Evolutionary conservation across 2,888 invertebrate genomes (phyloP).

Genomic region (Netelia melanura): DNA sequence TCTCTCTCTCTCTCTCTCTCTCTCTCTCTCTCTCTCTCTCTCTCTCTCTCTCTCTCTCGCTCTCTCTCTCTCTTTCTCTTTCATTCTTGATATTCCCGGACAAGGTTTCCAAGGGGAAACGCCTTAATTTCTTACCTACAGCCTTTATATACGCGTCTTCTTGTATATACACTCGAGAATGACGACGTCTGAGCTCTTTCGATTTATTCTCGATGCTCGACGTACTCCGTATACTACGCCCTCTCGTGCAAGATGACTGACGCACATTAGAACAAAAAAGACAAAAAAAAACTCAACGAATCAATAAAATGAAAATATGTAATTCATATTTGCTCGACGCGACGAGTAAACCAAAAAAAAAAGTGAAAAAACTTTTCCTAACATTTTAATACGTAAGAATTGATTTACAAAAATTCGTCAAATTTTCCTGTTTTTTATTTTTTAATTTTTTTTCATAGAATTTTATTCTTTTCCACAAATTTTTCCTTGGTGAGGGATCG

Average conservation of each 20-base stretch:
- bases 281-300: neutral
- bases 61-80: constrained; percentile 4
- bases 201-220: constrained; percentile 15
- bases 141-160: constrained; percentile 17
- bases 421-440: too few species aligned
- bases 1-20: constrained; percentile 30
- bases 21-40: constrained; percentile 3
- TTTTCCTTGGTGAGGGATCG: too few species aligned
- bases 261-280: too few species aligned
- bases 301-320: too few species aligned
- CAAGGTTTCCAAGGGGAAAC: constrained; percentile 61
- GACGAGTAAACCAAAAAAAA: too few species aligned
- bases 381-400: too few species aligned
- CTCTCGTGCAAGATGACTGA: neutral
- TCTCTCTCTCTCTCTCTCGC: constrained; percentile 27
- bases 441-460: too few species aligned
- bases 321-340: too few species aligned
- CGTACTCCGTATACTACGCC: neutral
- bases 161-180: constrained; percentile 15
- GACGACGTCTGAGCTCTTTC: constrained; percentile 3
- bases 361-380: too few species aligned
- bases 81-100: constrained; percentile 57
- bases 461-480: too few species aligned
- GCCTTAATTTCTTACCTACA: constrained; percentile 66
- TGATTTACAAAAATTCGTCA: too few species aligned